Evolutionary conservation across 2,113 vertebrate species (phyloP).

Genomic region (Malurus cyaneus): DNA sequence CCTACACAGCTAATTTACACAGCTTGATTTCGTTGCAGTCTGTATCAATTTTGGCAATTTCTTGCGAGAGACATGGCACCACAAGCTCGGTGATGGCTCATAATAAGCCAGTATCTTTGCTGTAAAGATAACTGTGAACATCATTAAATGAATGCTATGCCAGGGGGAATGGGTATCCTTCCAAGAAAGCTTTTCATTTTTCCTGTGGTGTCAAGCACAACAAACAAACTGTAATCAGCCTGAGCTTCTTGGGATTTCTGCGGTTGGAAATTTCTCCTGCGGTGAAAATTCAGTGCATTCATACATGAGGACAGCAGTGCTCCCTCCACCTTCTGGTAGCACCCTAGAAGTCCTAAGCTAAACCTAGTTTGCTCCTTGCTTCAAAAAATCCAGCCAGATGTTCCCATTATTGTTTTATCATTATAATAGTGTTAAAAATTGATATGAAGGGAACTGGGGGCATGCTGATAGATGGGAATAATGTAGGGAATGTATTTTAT

Average conservation of each 20-base stretch:
- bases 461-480: neutral
- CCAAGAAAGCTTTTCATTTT: constrained; percentile 54
- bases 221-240: constrained; percentile 37
- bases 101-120: constrained; percentile 28
- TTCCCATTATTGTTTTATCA: neutral
- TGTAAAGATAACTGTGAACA: constrained; percentile 51
- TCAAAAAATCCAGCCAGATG: neutral
- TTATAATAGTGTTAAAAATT: neutral
- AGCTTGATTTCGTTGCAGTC: neutral
- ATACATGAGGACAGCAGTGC: neutral
- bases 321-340: neutral
- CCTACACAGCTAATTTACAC: neutral
- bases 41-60: constrained; percentile 6
- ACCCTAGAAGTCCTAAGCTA: neutral
- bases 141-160: constrained; percentile 24
- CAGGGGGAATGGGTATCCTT: constrained; percentile 22
- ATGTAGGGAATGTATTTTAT: neutral
- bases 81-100: neutral
- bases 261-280: neutral
- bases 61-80: neutral
- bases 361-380: neutral
- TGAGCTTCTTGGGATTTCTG: constrained; percentile 37
- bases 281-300: neutral
- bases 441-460: neutral
- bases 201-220: constrained; percentile 17